Conservation (phyloP, 2,888 invertebrate genomes). For the Caenorhabditis sulstoni region DNA sequence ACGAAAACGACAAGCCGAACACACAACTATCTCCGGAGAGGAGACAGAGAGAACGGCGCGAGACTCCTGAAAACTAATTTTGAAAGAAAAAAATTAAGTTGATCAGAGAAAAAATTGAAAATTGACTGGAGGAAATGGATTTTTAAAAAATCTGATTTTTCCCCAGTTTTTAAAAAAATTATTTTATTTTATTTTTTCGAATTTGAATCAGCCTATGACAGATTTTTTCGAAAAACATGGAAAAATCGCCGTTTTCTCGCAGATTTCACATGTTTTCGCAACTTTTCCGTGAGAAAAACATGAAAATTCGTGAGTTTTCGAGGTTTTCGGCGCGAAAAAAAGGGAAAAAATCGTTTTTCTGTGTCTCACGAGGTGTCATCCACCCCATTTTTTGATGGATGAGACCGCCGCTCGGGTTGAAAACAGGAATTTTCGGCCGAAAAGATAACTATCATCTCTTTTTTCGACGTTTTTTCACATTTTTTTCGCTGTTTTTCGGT, state of each 20-base stretch:
- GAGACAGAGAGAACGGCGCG: not conserved
- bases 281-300: not conserved
- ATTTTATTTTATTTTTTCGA: not conserved
- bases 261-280: not conserved
- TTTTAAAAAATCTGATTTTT: too few species aligned
- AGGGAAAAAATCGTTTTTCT: conserved; percentile 6
- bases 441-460: conserved; percentile 36
- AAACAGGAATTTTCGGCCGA: conserved; percentile 36
- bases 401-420: conserved; percentile 7
- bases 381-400: conserved; percentile 38
- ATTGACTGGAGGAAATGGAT: too few species aligned
- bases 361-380: conserved; percentile 15
- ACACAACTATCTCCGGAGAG: not conserved
- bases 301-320: not conserved
- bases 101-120: not conserved
- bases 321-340: not conserved
- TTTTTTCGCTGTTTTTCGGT: too few species aligned
- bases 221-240: too few species aligned
- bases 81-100: not conserved
- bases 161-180: conserved; percentile 15
- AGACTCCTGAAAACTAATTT: conserved; percentile 18
- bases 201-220: not conserved
- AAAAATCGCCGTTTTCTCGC: not conserved
- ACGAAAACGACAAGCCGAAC: conserved; percentile 4
- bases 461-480: conserved; percentile 2